These are phyloP conservation scores for Smittia aterrima DNA, from an alignment of 2,888 invertebrate genomes.

Conservation along the genomic window DNA sequence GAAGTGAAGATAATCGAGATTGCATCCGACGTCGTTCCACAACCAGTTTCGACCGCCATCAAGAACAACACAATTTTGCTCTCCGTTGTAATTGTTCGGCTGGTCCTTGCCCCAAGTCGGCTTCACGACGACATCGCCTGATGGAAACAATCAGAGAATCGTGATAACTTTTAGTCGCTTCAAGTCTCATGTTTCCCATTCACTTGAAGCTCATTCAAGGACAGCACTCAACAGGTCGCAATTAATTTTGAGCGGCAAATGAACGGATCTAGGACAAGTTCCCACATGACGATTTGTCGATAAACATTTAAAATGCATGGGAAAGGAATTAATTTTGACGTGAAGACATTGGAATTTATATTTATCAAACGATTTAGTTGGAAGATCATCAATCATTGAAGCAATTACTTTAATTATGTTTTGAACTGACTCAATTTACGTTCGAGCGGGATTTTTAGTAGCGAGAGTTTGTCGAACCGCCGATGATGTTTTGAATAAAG, in stretches of 20 bases:
- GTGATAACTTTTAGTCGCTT: not conserved
- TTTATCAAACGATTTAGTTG: not conserved
- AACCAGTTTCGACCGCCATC: conserved; percentile 88
- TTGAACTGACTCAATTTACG: not conserved
- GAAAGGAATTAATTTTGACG: no score
- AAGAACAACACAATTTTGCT: conserved; percentile 91
- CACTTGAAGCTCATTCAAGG: not conserved
- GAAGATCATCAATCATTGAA: conserved; percentile 26
- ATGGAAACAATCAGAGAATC: not conserved
- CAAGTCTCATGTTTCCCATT: not conserved
- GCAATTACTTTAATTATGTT: not conserved
- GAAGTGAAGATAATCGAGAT: conserved; percentile 89
- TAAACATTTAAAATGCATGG: not conserved
- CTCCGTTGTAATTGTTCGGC: conserved; percentile 93
- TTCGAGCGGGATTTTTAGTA: not conserved
- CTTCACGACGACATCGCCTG: conserved; percentile 73
- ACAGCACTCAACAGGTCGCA: not conserved
- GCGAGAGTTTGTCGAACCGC: not conserved
- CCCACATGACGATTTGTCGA: not conserved
- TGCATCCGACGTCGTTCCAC: conserved; percentile 94
- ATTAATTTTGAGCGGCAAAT: not conserved
- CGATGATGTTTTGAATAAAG: not conserved
- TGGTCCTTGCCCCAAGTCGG: conserved; percentile 92
- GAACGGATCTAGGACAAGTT: conserved; percentile 16
- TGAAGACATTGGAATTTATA: not conserved